phyloP scores from a whole-genome alignment of 2,797 vertebrate species.

The Molossus molossus region DNA sequence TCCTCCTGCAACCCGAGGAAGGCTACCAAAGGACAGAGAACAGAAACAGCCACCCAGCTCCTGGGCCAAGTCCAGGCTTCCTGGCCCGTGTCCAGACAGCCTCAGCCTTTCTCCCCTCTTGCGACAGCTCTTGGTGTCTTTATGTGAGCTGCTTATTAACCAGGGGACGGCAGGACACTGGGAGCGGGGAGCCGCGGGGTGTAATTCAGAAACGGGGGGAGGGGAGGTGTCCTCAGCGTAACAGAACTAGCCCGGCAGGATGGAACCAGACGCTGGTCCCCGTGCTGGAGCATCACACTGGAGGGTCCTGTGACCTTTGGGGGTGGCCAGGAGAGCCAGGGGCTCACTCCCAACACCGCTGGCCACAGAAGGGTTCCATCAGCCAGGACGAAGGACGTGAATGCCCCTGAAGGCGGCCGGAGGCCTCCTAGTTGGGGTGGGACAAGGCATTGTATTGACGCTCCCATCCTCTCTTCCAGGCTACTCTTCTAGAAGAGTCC shows the following conservation, averaged over 20 bases:
- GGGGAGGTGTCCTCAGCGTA: not conserved
- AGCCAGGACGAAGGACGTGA: not conserved
- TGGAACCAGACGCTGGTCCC: not conserved
- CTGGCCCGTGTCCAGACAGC: conserved; percentile 31
- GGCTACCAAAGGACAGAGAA: conserved; percentile 54
- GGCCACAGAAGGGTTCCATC: not conserved
- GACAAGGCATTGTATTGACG: not conserved
- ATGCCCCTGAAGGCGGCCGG: not conserved
- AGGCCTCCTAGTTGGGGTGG: not conserved
- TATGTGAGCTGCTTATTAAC: conserved; percentile 83
- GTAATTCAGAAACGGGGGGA: not conserved
- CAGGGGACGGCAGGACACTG: conserved; percentile 66
- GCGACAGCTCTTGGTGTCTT: conserved; percentile 63
- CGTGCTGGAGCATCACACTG: not conserved
- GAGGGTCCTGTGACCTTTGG: not conserved
- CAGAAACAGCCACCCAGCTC: not conserved
- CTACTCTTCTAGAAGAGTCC: not conserved
- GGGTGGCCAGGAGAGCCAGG: not conserved
- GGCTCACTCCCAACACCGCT: not conserved
- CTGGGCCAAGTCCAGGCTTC: conserved; percentile 72
- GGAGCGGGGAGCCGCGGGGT: not conserved
- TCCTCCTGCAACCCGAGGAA: not conserved
- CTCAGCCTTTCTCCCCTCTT: conserved; percentile 3
- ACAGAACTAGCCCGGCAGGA: not conserved
- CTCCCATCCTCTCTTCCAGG: not conserved